Evolutionary conservation across 2,113 vertebrate genomes (phyloP).

Genomic region (Myotis yumanensis): DNA sequence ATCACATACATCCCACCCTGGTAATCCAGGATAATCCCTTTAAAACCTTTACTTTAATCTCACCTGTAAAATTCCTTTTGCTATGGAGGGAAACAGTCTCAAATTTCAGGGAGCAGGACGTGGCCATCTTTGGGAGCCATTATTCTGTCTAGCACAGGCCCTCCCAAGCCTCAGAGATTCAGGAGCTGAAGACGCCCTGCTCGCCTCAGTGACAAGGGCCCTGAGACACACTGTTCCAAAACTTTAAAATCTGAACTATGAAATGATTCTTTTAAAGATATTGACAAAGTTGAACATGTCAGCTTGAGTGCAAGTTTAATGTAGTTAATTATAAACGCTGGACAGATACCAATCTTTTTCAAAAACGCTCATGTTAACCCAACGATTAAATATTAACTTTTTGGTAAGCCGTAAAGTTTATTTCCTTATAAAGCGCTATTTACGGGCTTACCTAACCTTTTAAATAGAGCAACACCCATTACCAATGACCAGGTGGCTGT

Average conservation of each 20-base stretch:
- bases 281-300: conserved; percentile 28
- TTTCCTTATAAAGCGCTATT: conserved; percentile 48
- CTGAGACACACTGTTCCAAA: not conserved
- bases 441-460: conserved; percentile 46
- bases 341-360: conserved; percentile 63
- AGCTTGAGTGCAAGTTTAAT: conserved; percentile 17
- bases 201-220: not conserved
- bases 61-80: not conserved
- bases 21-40: not conserved
- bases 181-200: no score
- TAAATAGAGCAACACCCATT: not conserved
- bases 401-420: conserved; percentile 64
- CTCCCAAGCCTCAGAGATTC: not conserved
- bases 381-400: conserved; percentile 70
- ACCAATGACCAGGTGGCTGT: conserved; percentile 49
- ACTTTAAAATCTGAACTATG: not conserved
- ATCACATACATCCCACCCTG: not conserved
- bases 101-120: not conserved
- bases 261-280: conserved; percentile 29
- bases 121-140: not conserved
- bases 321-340: conserved; percentile 67
- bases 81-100: not conserved
- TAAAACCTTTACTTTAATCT: not conserved
- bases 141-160: not conserved
- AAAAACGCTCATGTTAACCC: conserved; percentile 50